Conservation (phyloP, 2,113 vertebrate genomes). For the Apeltes quadracus region DNA sequence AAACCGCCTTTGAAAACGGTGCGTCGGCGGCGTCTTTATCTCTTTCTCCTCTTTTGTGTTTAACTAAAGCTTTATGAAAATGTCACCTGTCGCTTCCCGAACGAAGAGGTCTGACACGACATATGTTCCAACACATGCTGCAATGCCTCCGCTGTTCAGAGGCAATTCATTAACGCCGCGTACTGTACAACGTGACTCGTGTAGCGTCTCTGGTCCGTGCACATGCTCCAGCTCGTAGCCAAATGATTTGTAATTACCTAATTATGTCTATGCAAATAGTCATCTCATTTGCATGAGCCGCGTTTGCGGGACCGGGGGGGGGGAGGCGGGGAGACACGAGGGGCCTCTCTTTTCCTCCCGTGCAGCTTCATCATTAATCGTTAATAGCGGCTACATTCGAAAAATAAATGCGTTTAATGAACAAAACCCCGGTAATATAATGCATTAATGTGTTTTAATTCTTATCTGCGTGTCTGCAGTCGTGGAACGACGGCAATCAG, state of each 20-base stretch:
- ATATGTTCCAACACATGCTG: conserved; percentile 74
- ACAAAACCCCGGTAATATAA: conserved; percentile 8
- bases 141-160: conserved; percentile 55
- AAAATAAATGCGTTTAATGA: conserved; percentile 13
- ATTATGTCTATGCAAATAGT: conserved; percentile 91
- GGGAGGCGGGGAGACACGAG: conserved; percentile 61
- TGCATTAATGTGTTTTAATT: background rate
- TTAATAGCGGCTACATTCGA: conserved; percentile 6
- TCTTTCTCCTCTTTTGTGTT: conserved; percentile 18
- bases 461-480: conserved; percentile 3
- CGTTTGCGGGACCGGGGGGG: conserved; percentile 64
- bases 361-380: conserved; percentile 32
- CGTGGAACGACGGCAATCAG: conserved; percentile 22
- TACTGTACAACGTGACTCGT: conserved; percentile 80
- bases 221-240: conserved; percentile 86
- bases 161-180: conserved; percentile 70
- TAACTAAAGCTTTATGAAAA: conserved; percentile 64
- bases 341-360: conserved; percentile 25
- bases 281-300: conserved; percentile 80
- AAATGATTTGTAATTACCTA: conserved; percentile 92
- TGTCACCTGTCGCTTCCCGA: conserved; percentile 69
- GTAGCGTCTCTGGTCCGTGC: conserved; percentile 79
- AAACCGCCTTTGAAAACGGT: background rate
- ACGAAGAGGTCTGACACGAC: conserved; percentile 70
- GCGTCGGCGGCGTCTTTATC: background rate